These are phyloP conservation scores for Candoia aspera DNA, from an alignment of 2,113 vertebrate species.

Conservation along the genomic window DNA sequence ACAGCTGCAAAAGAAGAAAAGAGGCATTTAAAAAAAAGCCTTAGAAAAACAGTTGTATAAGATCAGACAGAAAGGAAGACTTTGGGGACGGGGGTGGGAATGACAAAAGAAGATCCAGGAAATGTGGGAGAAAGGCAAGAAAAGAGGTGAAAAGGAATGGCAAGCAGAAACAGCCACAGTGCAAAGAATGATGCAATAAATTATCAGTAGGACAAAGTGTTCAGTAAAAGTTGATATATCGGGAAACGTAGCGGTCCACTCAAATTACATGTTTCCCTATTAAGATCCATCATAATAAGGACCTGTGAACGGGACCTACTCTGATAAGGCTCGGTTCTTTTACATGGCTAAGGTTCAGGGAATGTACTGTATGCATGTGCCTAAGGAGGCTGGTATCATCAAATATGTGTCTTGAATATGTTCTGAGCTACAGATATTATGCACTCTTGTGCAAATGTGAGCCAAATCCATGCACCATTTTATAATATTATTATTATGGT, in stretches of 20 bases:
- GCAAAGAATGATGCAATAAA: background rate
- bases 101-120: constrained; percentile 11
- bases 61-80: constrained; percentile 54
- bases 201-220: background rate
- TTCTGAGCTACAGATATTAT: background rate
- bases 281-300: background rate
- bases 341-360: background rate
- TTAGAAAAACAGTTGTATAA: constrained; percentile 67
- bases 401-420: background rate
- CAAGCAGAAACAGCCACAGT: background rate
- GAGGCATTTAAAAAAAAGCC: constrained; percentile 51
- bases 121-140: background rate
- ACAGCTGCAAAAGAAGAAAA: constrained; percentile 69
- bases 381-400: too few species aligned
- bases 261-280: background rate
- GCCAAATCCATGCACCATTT: background rate
- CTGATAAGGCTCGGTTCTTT: background rate
- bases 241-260: background rate
- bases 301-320: background rate
- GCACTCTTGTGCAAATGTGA: background rate
- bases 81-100: constrained; percentile 23
- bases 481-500: background rate
- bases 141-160: constrained; percentile 36
- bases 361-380: background rate
- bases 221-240: constrained; percentile 28